phyloP scores from a whole-genome alignment of 2,113 vertebrate species.

The Callithrix jacchus region DNA sequence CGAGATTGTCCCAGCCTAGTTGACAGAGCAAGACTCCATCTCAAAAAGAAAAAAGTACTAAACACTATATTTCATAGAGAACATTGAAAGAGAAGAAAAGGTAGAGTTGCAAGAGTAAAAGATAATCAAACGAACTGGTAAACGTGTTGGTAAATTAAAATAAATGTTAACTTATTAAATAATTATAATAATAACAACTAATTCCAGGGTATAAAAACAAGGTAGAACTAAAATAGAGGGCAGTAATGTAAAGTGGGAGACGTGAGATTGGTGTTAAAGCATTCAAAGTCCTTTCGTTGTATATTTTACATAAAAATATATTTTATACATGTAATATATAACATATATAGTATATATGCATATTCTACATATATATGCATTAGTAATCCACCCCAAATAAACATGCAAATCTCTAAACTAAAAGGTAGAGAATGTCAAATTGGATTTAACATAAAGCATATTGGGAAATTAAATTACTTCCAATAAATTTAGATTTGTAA shows the following conservation, averaged over 20 bases:
- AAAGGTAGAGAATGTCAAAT: neutral
- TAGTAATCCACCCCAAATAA: neutral
- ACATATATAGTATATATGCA: neutral
- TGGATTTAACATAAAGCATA: neutral
- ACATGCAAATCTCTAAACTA: neutral
- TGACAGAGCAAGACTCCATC: no score
- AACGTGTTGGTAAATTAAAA: neutral
- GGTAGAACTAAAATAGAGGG: neutral
- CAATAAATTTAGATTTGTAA: neutral
- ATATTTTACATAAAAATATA: neutral
- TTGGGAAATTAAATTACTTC: neutral
- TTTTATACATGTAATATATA: neutral
- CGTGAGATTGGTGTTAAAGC: neutral
- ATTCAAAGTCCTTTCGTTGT: neutral
- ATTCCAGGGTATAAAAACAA: neutral
- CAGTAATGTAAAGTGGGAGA: neutral
- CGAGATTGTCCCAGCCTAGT: no score
- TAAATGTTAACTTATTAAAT: neutral
- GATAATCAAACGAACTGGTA: neutral
- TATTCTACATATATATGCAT: neutral
- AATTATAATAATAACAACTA: neutral
- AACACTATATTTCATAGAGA: neutral
- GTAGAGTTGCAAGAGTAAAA: neutral
- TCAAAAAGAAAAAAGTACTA: neutral
- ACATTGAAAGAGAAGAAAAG: neutral